Evolutionary conservation across 2,888 invertebrate species (phyloP).

Genomic region (Branchipolynoe longqiensis): DNA sequence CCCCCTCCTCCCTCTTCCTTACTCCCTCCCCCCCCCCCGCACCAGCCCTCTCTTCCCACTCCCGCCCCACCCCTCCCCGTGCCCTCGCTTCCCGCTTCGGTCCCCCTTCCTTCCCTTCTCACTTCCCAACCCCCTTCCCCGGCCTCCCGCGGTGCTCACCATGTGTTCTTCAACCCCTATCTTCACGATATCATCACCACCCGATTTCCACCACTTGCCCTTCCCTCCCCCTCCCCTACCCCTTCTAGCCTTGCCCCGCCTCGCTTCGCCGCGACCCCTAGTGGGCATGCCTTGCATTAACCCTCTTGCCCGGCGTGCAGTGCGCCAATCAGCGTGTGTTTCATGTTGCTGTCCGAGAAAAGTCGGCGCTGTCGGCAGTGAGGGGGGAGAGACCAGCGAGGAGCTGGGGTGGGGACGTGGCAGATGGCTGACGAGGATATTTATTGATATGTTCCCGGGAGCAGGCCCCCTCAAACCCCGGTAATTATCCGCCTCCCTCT

Average conservation of each 20-base stretch:
- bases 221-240: background rate
- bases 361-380: background rate
- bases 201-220: no score
- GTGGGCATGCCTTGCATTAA: background rate
- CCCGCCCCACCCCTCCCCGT: no score
- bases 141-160: no score
- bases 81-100: no score
- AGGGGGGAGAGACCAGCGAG: no score
- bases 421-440: conserved; percentile 5
- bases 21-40: background rate
- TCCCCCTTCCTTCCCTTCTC: background rate
- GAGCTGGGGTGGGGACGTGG: no score
- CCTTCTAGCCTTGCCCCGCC: background rate
- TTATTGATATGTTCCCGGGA: conserved; percentile 36
- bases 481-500: conserved; percentile 22
- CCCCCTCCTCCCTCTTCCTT: no score
- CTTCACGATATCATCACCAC: no score
- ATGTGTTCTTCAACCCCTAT: no score
- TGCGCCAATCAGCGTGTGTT: conserved; percentile 42
- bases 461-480: conserved; percentile 4
- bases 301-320: background rate
- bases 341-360: background rate
- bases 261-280: no score
- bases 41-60: background rate
- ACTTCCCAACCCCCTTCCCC: background rate